phyloP scores from a whole-genome alignment of 1,140 invertebrate genomes.

The Battus philenor region DNA sequence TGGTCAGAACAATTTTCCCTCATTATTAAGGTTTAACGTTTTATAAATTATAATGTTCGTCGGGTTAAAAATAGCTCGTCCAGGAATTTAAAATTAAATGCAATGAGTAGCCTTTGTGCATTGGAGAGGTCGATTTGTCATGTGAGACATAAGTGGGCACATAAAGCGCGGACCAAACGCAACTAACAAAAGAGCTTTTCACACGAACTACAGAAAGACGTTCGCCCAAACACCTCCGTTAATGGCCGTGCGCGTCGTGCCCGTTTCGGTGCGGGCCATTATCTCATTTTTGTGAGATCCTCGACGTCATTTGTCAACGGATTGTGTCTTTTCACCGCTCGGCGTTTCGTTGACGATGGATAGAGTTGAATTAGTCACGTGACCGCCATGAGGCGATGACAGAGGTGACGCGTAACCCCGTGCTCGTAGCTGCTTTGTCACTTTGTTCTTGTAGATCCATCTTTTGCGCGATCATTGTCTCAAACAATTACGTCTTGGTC shows the following conservation, averaged over 20 bases:
- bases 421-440: constrained; percentile 78
- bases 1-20: constrained; percentile 7
- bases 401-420: constrained; percentile 65
- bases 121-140: constrained; percentile 63
- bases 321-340: constrained; percentile 69
- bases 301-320: constrained; percentile 70
- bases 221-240: constrained; percentile 71
- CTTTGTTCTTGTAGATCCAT: constrained; percentile 77
- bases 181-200: constrained; percentile 71
- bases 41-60: constrained; percentile 6
- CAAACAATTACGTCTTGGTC: constrained; percentile 41
- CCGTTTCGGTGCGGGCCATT: constrained; percentile 68
- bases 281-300: constrained; percentile 72
- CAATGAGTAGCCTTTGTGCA: constrained; percentile 57
- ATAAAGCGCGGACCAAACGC: constrained; percentile 68
- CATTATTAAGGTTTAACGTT: constrained; percentile 11
- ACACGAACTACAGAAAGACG: constrained; percentile 66
- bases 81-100: constrained; percentile 44
- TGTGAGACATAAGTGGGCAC: constrained; percentile 61
- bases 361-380: constrained; percentile 72
- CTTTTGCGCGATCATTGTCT: constrained; percentile 53
- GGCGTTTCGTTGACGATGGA: constrained; percentile 65
- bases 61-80: constrained; percentile 22
- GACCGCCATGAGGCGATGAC: constrained; percentile 67
- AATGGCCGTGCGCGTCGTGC: constrained; percentile 61